These are phyloP conservation scores for Drosophila maculinotata DNA, from an alignment of 2,888 invertebrate genomes.

Conservation along the genomic window DNA sequence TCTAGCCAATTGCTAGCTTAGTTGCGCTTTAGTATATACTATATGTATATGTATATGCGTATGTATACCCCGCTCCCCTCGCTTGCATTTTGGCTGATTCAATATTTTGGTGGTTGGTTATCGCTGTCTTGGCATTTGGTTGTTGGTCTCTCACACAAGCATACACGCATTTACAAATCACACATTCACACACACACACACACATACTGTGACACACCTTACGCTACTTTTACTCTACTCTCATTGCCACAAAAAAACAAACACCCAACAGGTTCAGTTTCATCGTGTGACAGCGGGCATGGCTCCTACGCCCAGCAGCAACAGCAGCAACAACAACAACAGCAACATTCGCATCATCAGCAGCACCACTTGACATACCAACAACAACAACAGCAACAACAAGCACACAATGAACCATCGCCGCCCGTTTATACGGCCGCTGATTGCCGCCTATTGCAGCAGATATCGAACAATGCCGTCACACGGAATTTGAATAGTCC, in stretches of 20 bases:
- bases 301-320: slow-evolving; percentile 90
- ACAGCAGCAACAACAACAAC: slow-evolving; percentile 48
- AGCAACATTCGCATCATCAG: slow-evolving; percentile 37
- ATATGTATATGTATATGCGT: neutral
- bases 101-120: slow-evolving; percentile 64
- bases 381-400: slow-evolving; percentile 37
- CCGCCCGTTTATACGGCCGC: slow-evolving; percentile 80
- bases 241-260: slow-evolving; percentile 42
- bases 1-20: slow-evolving; percentile 34
- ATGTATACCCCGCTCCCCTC: slow-evolving; percentile 27
- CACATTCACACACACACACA: slow-evolving; percentile 19
- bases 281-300: slow-evolving; percentile 96
- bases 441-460: slow-evolving; percentile 81
- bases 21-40: slow-evolving; percentile 50
- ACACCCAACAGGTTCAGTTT: slow-evolving; percentile 90
- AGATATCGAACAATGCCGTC: slow-evolving; percentile 82
- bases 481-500: slow-evolving; percentile 76
- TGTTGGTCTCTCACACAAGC: slow-evolving; percentile 43
- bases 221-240: slow-evolving; percentile 57
- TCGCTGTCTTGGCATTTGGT: slow-evolving; percentile 64
- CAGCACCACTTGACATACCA: slow-evolving; percentile 40
- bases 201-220: slow-evolving; percentile 40
- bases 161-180: slow-evolving; percentile 21
- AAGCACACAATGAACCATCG: slow-evolving; percentile 56
- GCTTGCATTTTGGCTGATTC: slow-evolving; percentile 60